Evolutionary conservation across 2,888 invertebrate species (phyloP).

Genomic region (Petrolisthes cinctipes): DNA sequence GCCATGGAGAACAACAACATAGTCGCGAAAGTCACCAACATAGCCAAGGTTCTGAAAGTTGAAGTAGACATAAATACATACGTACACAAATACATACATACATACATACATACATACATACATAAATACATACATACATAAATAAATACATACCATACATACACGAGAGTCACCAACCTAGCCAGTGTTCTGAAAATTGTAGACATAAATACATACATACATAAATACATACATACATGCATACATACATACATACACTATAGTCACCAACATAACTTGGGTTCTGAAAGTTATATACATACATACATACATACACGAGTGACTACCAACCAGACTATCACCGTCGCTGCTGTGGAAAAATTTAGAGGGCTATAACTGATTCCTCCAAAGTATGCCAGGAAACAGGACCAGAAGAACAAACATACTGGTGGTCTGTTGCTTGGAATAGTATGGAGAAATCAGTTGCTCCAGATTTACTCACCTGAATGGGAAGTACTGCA

Average conservation of each 20-base stretch:
- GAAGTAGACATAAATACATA: background rate
- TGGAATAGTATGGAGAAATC: no score
- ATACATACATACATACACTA: background rate
- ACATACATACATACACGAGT: background rate
- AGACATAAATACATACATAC: background rate
- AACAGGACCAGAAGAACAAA: no score
- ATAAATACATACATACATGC: background rate
- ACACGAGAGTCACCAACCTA: no score
- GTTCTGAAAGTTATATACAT: background rate
- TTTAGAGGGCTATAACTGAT: no score
- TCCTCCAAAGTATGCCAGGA: no score
- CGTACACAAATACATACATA: no score
- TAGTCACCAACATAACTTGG: background rate
- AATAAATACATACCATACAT: no score
- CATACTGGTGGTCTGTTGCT: no score
- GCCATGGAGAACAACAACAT: conserved; percentile 7
- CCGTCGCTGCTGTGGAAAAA: background rate
- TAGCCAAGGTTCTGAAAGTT: conserved; percentile 19
- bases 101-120: no score
- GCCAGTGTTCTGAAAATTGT: no score
- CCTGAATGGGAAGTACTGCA: conserved; percentile 65
- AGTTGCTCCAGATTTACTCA: no score
- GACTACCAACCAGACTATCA: background rate
- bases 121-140: background rate
- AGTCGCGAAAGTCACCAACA: conserved; percentile 14